A percentile compares a stretch with the other conserved stretches of the same genome.
Evolutionary conservation across 2,113 vertebrate genomes (phyloP).

Genomic region (Xenopus laevis): DNA sequence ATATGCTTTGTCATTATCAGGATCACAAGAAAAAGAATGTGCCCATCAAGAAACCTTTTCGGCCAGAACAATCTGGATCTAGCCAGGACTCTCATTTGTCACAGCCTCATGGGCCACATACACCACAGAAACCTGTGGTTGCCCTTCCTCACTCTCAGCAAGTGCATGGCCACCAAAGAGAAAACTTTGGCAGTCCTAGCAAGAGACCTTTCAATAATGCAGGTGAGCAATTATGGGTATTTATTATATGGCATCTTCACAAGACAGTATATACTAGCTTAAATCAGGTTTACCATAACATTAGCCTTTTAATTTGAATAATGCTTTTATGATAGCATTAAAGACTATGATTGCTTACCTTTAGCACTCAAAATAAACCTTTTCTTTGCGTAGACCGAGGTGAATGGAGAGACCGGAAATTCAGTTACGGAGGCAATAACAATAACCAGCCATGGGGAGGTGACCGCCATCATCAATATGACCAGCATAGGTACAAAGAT

Average conservation of each 20-base stretch:
- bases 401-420: conserved; percentile 93
- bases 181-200: conserved; percentile 73
- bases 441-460: conserved; percentile 79
- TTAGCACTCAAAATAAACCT: not conserved
- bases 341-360: too few relatives aligned
- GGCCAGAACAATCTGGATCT: conserved; percentile 82
- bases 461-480: conserved; percentile 89
- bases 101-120: conserved; percentile 67
- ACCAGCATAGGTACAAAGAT: conserved; percentile 90
- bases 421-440: conserved; percentile 64
- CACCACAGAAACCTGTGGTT: conserved; percentile 71
- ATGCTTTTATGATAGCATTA: too few relatives aligned
- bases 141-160: conserved; percentile 68
- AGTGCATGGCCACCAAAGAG: conserved; percentile 82
- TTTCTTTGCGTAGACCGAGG: conserved; percentile 72
- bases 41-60: conserved; percentile 75
- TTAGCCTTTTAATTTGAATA: too few relatives aligned
- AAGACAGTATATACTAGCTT: too few relatives aligned
- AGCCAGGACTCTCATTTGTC: conserved; percentile 81
- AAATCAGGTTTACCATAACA: too few relatives aligned
- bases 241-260: too few relatives aligned
- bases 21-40: conserved; percentile 93
- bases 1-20: conserved; percentile 54
- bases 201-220: conserved; percentile 87
- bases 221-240: conserved; percentile 61